Percentiles rank a stretch among this genome's conserved stretches.
Conservation (phyloP, 2,113 vertebrate genomes). For the Synchiropus splendidus region DNA sequence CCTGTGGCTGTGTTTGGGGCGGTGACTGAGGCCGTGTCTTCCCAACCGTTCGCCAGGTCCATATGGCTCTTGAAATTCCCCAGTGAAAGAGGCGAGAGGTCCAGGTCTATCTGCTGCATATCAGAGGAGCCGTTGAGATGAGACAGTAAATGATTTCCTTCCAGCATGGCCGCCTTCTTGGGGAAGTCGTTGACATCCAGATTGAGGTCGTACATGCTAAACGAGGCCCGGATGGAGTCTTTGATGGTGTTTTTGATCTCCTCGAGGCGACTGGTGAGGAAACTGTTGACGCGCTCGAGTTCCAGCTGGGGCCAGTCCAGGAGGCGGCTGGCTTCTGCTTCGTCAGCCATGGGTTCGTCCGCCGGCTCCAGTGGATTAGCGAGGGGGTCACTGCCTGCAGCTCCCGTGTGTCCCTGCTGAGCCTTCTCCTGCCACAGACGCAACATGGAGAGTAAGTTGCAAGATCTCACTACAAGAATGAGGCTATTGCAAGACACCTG, state of each 20-base stretch:
- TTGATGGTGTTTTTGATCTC: slow-evolving; percentile 98
- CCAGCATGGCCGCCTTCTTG: slow-evolving; percentile 83
- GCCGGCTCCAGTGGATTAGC: slow-evolving; percentile 45
- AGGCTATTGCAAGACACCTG: no score
- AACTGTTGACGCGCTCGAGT: slow-evolving; percentile 91
- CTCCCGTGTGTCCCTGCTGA: slow-evolving; percentile 69
- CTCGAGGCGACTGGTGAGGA: slow-evolving; percentile 91
- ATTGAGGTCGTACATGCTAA: slow-evolving; percentile 91
- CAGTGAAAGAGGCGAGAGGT: slow-evolving; percentile 86
- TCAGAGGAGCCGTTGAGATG: slow-evolving; percentile 86
- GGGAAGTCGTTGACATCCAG: slow-evolving; percentile 90
- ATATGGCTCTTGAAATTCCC: slow-evolving; percentile 78
- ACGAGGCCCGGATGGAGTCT: slow-evolving; percentile 91
- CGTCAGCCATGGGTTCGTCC: slow-evolving; percentile 55
- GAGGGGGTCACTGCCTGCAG: slow-evolving; percentile 48
- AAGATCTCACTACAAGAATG: no score
- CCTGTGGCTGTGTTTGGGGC: slow-evolving; percentile 26
- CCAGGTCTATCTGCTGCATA: slow-evolving; percentile 88
- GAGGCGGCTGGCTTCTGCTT: slow-evolving; percentile 69
- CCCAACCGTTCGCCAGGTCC: slow-evolving; percentile 69
- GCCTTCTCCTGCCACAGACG: slow-evolving; percentile 76
- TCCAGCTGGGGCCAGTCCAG: slow-evolving; percentile 91
- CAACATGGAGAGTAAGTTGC: neutral
- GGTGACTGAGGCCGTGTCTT: slow-evolving; percentile 44
- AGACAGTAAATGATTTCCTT: slow-evolving; percentile 81